Base-by-base conservation (phyloP, 2,113 vertebrate species). In the Dinomys branickii region DNA sequence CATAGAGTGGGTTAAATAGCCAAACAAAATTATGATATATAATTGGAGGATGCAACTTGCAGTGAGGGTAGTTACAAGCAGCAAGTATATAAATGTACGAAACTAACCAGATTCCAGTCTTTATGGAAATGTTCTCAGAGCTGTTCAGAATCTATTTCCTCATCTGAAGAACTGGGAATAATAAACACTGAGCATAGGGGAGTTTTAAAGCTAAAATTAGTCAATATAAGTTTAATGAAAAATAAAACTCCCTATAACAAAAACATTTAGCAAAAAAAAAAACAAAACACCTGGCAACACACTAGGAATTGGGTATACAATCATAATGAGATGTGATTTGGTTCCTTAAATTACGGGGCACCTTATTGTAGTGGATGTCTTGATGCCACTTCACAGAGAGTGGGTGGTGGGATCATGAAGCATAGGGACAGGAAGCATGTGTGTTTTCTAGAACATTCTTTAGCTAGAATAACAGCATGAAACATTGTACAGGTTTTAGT, bases 121-220 rank as follows among this genome's bases (percentile, higher is more conserved):
- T 65, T 81, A 33, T 24, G 11, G 7, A 8, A 13, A 54, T 7
- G 28, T 19, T 84, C 17, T 65, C 5, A 75, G 83, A 81, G 61
- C 38, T 73, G 54, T 6, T 80, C 22, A 58, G 44, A 77, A 52
- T 80, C 35, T 58, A 20, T 33, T 71, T 92, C 56, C 38, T 90
- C 30, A 86, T 38, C 26, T 87, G 30, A 41, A 93, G 16, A 90
- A 63, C 85, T 84, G 41, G 87, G 44, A 81, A 56, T 71, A 90
- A 84, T 63, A 73, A 88, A 19, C 16, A 87, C 83, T 80, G 87
- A n/a, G 86, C 3, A 94, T 22, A 90, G 77, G 30, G 50, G 73
- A 33, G 22, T 30, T 78, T 61, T 93, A 30, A 87, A 87, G 77
- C 81, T 67, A 77, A 90, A 94, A 56, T n/a, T 69, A 94, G 58